Conservation (phyloP, 1,140 invertebrate species). For the Diabrotica virgifera region DNA sequence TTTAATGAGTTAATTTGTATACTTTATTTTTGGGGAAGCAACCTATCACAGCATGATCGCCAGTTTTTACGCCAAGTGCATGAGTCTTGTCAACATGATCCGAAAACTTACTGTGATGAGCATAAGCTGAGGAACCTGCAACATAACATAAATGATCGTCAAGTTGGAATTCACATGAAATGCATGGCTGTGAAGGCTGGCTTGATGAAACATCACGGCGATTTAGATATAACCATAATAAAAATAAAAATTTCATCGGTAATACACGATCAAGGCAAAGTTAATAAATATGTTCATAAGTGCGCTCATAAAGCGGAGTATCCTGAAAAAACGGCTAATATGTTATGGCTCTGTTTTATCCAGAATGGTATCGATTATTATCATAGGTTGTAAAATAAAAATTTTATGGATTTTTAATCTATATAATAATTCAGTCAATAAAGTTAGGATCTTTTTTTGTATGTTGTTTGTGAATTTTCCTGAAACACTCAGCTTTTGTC, state of each 20-base stretch:
- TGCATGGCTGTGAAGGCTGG: conserved; percentile 9
- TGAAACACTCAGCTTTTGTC: no score
- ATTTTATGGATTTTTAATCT: no score
- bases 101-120: conserved; percentile 11
- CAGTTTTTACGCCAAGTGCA: neutral
- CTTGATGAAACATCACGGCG: neutral
- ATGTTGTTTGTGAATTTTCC: no score
- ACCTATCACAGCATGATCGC: neutral
- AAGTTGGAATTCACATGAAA: conserved; percentile 10
- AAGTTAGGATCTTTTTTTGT: no score
- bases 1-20: no score
- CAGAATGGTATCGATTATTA: conserved; percentile 6
- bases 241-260: neutral
- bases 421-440: no score
- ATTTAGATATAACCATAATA: neutral
- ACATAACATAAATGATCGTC: neutral
- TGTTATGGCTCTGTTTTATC: conserved; percentile 7
- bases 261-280: neutral
- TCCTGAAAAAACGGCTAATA: conserved; percentile 1
- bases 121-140: neutral
- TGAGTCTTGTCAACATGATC: neutral
- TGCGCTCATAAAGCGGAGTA: neutral
- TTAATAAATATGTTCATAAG: neutral
- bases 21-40: neutral
- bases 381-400: conserved; percentile 10